Evolutionary conservation across 2,888 invertebrate genomes (phyloP).

Genomic region (Brenthis ino): DNA sequence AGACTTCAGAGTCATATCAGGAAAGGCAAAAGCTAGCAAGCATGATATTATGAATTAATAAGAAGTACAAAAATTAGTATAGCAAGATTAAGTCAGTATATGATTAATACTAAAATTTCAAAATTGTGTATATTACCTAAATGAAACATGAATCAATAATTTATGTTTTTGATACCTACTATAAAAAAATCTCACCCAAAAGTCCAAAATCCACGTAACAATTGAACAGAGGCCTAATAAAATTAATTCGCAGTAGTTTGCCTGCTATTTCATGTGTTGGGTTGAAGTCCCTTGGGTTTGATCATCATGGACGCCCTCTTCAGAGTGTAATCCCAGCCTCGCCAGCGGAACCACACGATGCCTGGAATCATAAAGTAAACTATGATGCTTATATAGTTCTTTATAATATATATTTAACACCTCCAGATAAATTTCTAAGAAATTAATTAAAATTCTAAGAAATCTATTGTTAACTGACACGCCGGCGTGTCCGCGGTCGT

Average conservation of each 20-base stretch:
- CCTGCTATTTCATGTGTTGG: conserved; percentile 67
- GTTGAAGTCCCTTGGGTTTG: conserved; percentile 87
- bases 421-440: too few species aligned
- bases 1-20: neutral
- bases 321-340: conserved; percentile 96
- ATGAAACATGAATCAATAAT: too few species aligned
- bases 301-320: conserved; percentile 96
- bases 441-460: too few species aligned
- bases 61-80: too few species aligned
- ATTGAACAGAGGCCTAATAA: conserved; percentile 67
- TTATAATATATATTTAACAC: neutral
- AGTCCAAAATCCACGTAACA: conserved; percentile 66
- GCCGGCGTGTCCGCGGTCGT: too few species aligned
- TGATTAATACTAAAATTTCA: too few species aligned
- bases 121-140: too few species aligned
- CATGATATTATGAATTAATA: neutral
- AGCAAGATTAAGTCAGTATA: too few species aligned
- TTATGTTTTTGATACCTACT: neutral
- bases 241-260: conserved; percentile 32
- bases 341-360: conserved; percentile 97
- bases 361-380: conserved; percentile 72
- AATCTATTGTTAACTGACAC: too few species aligned
- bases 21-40: neutral
- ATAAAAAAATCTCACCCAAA: neutral
- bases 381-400: neutral